Conservation (phyloP, 92 coral and sea anemone genomes). For the Phenganax marumi region DNA sequence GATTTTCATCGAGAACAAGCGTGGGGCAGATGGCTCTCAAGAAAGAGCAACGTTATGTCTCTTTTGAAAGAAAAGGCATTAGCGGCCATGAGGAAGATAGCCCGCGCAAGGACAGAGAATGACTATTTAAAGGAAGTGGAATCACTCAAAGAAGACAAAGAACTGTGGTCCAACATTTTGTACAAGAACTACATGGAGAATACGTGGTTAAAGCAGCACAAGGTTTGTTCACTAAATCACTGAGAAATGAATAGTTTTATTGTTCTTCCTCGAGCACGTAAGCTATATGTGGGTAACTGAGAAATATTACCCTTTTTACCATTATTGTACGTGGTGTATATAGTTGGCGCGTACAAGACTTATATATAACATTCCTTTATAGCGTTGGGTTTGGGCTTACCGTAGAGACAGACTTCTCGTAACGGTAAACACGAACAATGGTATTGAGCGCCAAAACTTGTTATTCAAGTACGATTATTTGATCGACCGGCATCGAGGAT, state of each 20-base stretch:
- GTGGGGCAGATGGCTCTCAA: background rate
- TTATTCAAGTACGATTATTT: conserved; percentile 28
- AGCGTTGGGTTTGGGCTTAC: conserved; percentile 27
- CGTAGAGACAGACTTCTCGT: conserved; percentile 11
- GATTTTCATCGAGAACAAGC: conserved; percentile 1
- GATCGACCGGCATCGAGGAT: conserved; percentile 20
- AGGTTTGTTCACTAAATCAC: background rate
- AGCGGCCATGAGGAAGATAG: conserved; percentile 1
- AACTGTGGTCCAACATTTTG: background rate
- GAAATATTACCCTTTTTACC: background rate
- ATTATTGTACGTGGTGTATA: too few species aligned
- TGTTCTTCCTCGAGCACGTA: too few species aligned
- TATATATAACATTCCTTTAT: background rate
- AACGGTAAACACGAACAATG: conserved; percentile 25
- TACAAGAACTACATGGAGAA: background rate
- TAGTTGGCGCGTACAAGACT: background rate
- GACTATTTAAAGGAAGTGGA: background rate
- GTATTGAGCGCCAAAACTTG: conserved; percentile 33
- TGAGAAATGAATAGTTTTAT: too few species aligned
- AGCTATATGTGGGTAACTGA: too few species aligned
- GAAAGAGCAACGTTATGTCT: background rate
- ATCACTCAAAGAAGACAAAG: background rate
- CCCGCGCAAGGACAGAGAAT: background rate
- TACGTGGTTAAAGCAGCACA: conserved; percentile 1
- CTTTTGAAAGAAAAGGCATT: conserved; percentile 6